A percentile compares a stretch with the other conserved stretches of the same genome.
Conservation (phyloP, 2,797 vertebrate species). For the Sorex maritimensis region DNA sequence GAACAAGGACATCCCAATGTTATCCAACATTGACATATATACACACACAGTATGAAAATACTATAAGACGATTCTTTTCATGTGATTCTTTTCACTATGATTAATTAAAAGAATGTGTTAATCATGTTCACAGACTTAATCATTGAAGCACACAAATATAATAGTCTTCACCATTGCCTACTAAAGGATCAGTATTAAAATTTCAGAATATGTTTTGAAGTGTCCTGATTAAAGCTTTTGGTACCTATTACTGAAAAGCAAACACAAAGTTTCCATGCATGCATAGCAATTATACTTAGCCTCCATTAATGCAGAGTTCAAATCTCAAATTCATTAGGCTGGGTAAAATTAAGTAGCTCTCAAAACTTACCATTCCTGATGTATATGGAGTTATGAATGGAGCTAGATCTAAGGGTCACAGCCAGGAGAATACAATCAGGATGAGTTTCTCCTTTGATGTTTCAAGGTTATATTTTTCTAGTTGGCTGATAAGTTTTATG, state of each 20-base stretch:
- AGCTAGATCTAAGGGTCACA: neutral
- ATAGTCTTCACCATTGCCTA: neutral
- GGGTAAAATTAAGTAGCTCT: neutral
- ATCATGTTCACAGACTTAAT: neutral
- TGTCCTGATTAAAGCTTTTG: neutral
- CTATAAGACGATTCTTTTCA: no score
- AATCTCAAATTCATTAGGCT: neutral
- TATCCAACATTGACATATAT: no score
- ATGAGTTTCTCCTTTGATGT: neutral
- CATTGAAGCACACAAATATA: neutral
- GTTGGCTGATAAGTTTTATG: neutral
- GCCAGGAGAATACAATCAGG: neutral
- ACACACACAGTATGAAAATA: neutral
- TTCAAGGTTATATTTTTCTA: neutral
- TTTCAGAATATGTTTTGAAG: conserved; percentile 20
- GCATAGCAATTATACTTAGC: neutral
- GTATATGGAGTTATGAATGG: neutral
- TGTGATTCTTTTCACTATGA: no score
- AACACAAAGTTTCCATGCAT: neutral
- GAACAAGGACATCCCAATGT: no score
- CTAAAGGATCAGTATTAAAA: neutral
- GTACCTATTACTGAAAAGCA: conserved; percentile 41
- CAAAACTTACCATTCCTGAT: neutral
- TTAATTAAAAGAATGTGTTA: neutral
- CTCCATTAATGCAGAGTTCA: neutral